Base-by-base conservation (phyloP, 2,797 vertebrate genomes). In the Linurgus olivaceus region DNA sequence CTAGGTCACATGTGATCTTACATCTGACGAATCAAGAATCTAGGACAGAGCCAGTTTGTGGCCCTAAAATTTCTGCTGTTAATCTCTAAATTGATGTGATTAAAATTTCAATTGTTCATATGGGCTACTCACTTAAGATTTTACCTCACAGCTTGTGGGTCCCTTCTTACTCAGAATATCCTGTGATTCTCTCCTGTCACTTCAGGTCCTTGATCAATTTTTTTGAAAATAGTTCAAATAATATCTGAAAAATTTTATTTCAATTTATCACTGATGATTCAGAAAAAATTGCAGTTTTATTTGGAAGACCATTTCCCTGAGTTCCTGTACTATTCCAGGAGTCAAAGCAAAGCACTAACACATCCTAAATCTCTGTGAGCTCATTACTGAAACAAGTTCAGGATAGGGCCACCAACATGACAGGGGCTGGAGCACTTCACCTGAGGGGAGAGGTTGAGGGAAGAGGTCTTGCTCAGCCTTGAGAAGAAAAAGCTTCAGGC, bases 1-100 rank as follows among this genome's bases (percentile, higher is more conserved):
- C 5, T 72, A 67, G 78, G 72, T 85, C 31, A 11, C 80, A 48
- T 45, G 67, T 79, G 48, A 79, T 85, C 59, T 82, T 82, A 67
- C 45, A 63, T 71, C 55, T 86, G 48, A 75, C 38, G 35, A 70
- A 84, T 23, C n/a, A 79, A 79, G 54, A 94, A 93, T 78, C 71
- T 52, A 85, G 59, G 71, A 55, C 67, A 86, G 37, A 73, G 11
- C 1, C 31, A 66, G 17, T 79, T 38, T 84, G 42, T 73, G n/a
- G n/a, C 62, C 66, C 19, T 51, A 40, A 73, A 78, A 52, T 59
- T 70, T 12, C 55, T 65, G 31, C 47, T 59, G 33, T 58, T 90
- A 48, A 50, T 63, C 15, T 72, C 65, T 71, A 37, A 85, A 48
- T 31, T 3, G 0, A 0, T 33, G 21, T 28, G 26, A 65, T 40